A percentile compares a stretch with the other conserved stretches of the same genome.
Evolutionary conservation across 2,797 vertebrate species (phyloP).

Genomic region (Artibeus jamaicensis): DNA sequence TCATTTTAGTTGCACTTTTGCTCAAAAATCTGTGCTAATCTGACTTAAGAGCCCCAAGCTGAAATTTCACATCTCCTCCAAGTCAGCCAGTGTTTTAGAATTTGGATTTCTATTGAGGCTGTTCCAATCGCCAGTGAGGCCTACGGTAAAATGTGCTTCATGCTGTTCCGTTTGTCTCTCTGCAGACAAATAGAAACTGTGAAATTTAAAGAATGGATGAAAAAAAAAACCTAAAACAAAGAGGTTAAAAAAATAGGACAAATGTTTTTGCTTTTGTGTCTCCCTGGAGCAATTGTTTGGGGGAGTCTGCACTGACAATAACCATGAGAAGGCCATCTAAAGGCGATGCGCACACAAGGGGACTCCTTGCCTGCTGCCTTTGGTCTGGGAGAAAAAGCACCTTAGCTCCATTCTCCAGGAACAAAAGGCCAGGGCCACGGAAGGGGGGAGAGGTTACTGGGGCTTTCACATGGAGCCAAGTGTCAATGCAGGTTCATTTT

Average conservation of each 20-base stretch:
- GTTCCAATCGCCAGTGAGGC: slow-evolving; percentile 66
- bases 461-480: slow-evolving; percentile 77
- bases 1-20: slow-evolving; percentile 43
- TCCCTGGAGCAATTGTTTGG: slow-evolving; percentile 62
- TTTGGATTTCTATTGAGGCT: slow-evolving; percentile 62
- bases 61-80: slow-evolving; percentile 67
- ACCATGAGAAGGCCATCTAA: slow-evolving; percentile 75
- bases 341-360: slow-evolving; percentile 65
- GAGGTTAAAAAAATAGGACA: slow-evolving; percentile 77
- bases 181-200: slow-evolving; percentile 71
- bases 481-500: slow-evolving; percentile 71
- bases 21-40: slow-evolving; percentile 56
- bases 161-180: slow-evolving; percentile 71
- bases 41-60: slow-evolving; percentile 55
- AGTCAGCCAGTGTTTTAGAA: slow-evolving; percentile 67
- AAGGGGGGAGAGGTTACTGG: slow-evolving; percentile 75
- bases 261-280: slow-evolving; percentile 79
- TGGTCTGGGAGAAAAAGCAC: slow-evolving; percentile 79
- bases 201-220: slow-evolving; percentile 77
- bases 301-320: slow-evolving; percentile 71
- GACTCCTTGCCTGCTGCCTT: slow-evolving; percentile 69
- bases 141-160: slow-evolving; percentile 71
- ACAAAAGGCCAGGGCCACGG: slow-evolving; percentile 82
- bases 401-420: slow-evolving; percentile 82
- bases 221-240: slow-evolving; percentile 76